Evolutionary conservation across 1,140 invertebrate genomes (phyloP).

Genomic region (Aphelenchoides besseyi): DNA sequence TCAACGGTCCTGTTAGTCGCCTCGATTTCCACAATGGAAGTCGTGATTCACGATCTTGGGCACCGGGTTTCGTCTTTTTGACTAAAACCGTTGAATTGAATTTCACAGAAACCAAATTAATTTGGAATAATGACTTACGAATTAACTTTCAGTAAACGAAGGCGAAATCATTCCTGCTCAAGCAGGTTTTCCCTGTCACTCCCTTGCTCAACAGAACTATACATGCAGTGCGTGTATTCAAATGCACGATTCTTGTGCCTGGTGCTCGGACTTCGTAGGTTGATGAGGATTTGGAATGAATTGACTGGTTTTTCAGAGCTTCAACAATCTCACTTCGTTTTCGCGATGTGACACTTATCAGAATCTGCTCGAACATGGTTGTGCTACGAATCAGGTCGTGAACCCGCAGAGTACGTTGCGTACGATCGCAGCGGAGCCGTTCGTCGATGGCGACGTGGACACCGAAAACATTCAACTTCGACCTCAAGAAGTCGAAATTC

Average conservation of each 20-base stretch:
- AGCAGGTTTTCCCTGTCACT: constrained; percentile 62
- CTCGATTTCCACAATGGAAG: constrained; percentile 13
- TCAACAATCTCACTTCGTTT: constrained; percentile 60
- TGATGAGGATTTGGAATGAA: not conserved
- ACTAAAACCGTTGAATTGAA: too few relatives aligned
- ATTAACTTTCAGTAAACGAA: constrained; percentile 36
- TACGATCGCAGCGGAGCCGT: constrained; percentile 37
- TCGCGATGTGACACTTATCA: constrained; percentile 54
- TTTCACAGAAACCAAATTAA: too few relatives aligned
- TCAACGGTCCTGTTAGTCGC: not conserved
- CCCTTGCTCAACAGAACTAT: constrained; percentile 57
- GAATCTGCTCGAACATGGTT: constrained; percentile 56
- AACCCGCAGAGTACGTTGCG: constrained; percentile 53
- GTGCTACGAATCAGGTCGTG: constrained; percentile 55
- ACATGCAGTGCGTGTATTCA: constrained; percentile 59
- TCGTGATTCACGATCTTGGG: constrained; percentile 6
- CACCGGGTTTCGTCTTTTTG: not conserved
- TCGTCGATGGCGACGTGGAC: constrained; percentile 48
- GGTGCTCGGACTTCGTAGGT: constrained; percentile 56
- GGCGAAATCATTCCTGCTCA: constrained; percentile 49
- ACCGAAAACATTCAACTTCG: constrained; percentile 57
- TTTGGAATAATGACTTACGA: not conserved
- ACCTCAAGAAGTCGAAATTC: constrained; percentile 59
- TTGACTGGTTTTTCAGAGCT: constrained; percentile 39
- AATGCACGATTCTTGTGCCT: constrained; percentile 61